Conservation (phyloP, 2,113 vertebrate species). For the Nettapus auritus region DNA sequence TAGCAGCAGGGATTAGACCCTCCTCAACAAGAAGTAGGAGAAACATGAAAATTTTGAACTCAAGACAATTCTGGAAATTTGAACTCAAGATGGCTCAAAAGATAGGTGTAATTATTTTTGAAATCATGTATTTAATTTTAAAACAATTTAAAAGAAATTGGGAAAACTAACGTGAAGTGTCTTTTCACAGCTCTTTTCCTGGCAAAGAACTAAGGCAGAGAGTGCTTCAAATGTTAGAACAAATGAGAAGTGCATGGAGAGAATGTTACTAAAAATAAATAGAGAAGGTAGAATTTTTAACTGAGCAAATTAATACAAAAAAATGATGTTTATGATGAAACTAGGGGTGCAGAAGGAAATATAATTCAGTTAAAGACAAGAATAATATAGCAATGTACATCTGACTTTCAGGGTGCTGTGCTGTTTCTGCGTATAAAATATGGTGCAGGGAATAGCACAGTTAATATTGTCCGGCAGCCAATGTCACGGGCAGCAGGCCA, state of each 20-base stretch:
- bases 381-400: background rate
- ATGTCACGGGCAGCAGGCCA: background rate
- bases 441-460: background rate
- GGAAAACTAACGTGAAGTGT: background rate
- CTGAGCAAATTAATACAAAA: background rate
- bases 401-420: background rate
- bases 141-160: background rate
- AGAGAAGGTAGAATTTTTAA: background rate
- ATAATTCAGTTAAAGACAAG: background rate
- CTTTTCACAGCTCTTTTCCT: background rate
- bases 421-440: background rate
- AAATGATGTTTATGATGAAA: background rate
- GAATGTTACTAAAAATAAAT: background rate
- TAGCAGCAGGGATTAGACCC: background rate
- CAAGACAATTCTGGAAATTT: background rate
- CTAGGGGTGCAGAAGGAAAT: background rate
- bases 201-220: background rate
- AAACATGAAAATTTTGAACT: background rate
- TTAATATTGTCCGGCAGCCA: constrained; percentile 5
- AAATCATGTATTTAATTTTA: background rate
- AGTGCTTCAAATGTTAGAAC: background rate
- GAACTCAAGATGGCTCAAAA: background rate
- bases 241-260: background rate
- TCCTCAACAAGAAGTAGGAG: background rate
- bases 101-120: background rate